Evolutionary conservation across 2,888 invertebrate genomes (phyloP).

Genomic region (Beris chalybata): DNA sequence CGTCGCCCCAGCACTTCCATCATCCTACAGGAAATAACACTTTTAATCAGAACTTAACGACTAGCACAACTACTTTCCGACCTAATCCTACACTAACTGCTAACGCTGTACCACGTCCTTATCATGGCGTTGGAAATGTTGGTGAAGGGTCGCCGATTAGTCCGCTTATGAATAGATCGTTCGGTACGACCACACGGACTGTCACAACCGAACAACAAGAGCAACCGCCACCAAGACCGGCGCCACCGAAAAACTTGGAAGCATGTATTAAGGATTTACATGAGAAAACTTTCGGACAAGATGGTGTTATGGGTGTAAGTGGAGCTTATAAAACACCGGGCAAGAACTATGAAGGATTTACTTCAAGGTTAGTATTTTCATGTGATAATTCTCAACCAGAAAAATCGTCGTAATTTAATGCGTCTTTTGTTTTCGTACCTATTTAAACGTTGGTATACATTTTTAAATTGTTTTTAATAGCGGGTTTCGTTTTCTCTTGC

Average conservation of each 20-base stretch:
- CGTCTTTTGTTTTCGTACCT: not conserved
- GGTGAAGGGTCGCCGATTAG: slow-evolving; percentile 35
- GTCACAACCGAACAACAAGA: slow-evolving; percentile 40
- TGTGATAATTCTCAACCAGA: too few species aligned
- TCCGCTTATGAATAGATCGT: slow-evolving; percentile 37
- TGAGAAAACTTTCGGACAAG: slow-evolving; percentile 56
- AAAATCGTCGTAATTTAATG: not conserved
- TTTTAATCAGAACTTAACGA: slow-evolving; percentile 23
- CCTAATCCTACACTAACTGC: slow-evolving; percentile 56
- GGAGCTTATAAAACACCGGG: slow-evolving; percentile 48
- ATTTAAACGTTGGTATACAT: too few species aligned
- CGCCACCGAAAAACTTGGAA: slow-evolving; percentile 48
- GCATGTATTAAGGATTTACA: slow-evolving; percentile 56
- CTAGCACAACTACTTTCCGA: slow-evolving; percentile 44
- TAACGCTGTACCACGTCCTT: slow-evolving; percentile 56
- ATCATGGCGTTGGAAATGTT: slow-evolving; percentile 53
- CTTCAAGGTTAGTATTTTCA: slow-evolving; percentile 61
- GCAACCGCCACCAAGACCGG: slow-evolving; percentile 33
- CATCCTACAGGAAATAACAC: slow-evolving; percentile 28
- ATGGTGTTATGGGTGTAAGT: slow-evolving; percentile 51
- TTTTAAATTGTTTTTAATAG: too few species aligned
- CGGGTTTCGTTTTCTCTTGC: too few species aligned
- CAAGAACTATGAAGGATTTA: slow-evolving; percentile 67
- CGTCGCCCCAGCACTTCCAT: slow-evolving; percentile 51
- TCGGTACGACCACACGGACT: slow-evolving; percentile 33